phyloP scores from a whole-genome alignment of 1,140 invertebrate species.

The Potamilus streckersoni region DNA sequence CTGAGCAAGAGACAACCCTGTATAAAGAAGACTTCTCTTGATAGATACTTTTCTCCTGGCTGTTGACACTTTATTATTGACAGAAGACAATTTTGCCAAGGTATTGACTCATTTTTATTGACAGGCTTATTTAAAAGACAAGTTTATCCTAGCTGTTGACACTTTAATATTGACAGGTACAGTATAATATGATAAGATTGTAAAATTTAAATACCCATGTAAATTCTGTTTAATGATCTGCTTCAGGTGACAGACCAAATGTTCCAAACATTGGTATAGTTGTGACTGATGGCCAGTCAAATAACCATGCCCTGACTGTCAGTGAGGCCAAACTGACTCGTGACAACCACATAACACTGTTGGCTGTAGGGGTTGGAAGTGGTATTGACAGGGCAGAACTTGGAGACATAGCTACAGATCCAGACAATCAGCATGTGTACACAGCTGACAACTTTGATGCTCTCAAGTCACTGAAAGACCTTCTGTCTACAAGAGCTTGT shows the following conservation, averaged over 20 bases:
- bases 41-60: too few relatives aligned
- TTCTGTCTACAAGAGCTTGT: slow-evolving; percentile 49
- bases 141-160: too few relatives aligned
- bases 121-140: too few relatives aligned
- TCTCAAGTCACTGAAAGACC: slow-evolving; percentile 48
- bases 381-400: slow-evolving; percentile 43
- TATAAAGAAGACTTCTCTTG: too few relatives aligned
- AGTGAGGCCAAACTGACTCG: slow-evolving; percentile 38
- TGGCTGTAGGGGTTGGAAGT: slow-evolving; percentile 57
- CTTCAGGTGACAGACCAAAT: slow-evolving; percentile 34
- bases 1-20: too few relatives aligned
- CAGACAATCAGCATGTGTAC: slow-evolving; percentile 55
- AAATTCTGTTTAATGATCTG: not conserved
- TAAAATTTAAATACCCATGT: not conserved
- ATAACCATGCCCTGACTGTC: slow-evolving; percentile 31
- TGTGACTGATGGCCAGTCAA: slow-evolving; percentile 62
- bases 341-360: slow-evolving; percentile 51
- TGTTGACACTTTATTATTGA: too few relatives aligned
- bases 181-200: too few relatives aligned
- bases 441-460: slow-evolving; percentile 54
- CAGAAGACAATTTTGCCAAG: too few relatives aligned
- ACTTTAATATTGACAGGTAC: too few relatives aligned
- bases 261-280: slow-evolving; percentile 57
- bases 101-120: too few relatives aligned
- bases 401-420: slow-evolving; percentile 55